phyloP scores from a whole-genome alignment of 2,888 invertebrate species.

The Hermaeophaga mercurialis region DNA sequence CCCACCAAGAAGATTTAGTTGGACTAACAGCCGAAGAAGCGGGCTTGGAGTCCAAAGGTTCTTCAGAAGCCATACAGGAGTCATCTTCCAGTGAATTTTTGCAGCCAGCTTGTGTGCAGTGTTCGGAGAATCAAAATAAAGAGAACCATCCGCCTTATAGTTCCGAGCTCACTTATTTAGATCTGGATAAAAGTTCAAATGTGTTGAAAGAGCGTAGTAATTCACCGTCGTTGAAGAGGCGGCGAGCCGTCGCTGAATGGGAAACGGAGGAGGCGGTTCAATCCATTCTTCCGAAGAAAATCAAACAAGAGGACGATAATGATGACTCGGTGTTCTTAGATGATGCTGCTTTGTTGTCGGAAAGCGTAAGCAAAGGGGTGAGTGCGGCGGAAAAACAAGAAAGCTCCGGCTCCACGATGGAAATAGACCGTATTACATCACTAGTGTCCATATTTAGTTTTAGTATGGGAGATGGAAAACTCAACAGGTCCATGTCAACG shows the following conservation, averaged over 20 bases:
- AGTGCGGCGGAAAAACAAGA: conserved; percentile 31
- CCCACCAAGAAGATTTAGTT: conserved; percentile 52
- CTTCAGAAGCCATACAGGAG: conserved; percentile 46
- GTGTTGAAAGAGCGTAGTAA: conserved; percentile 52
- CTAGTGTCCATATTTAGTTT: conserved; percentile 66
- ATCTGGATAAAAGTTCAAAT: conserved; percentile 57
- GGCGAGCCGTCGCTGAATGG: conserved; percentile 60
- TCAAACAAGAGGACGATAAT: conserved; percentile 50
- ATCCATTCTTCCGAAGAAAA: conserved; percentile 61
- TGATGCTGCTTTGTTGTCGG: conserved; percentile 55
- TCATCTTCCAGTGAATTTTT: conserved; percentile 45
- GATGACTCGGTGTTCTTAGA: conserved; percentile 59
- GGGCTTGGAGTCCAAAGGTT: conserved; percentile 48
- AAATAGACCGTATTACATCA: conserved; percentile 65
- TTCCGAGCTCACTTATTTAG: conserved; percentile 56
- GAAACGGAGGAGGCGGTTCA: conserved; percentile 63
- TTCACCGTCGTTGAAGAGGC: conserved; percentile 55
- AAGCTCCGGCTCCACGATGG: conserved; percentile 56
- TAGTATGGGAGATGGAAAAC: conserved; percentile 54
- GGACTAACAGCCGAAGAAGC: conserved; percentile 59
- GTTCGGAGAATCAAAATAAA: conserved; percentile 54
- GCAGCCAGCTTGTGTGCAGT: conserved; percentile 50
- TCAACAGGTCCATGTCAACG: conserved; percentile 60
- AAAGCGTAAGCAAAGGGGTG: conserved; percentile 49
- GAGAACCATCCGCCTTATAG: conserved; percentile 57